A percentile compares a stretch with the other conserved stretches of the same genome.
Conservation (phyloP, 2,888 invertebrate species). For the Smittia sp. region DNA sequence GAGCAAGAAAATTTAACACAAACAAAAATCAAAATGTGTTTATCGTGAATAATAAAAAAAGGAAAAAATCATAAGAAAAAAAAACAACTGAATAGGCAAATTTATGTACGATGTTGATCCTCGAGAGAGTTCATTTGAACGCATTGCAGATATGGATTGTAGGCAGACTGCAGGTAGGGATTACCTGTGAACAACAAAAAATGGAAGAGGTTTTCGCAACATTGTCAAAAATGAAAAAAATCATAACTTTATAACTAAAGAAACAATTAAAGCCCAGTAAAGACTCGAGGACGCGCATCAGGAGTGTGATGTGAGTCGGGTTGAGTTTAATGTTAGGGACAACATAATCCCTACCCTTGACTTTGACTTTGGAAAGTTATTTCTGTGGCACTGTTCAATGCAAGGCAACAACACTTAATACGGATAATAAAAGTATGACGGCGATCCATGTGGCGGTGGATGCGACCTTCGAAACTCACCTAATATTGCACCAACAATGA, state of each 20-base stretch:
- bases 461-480: constrained; percentile 57
- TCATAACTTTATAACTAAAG: not conserved
- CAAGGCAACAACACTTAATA: constrained; percentile 6
- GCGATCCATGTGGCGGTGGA: not conserved
- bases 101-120: constrained; percentile 42
- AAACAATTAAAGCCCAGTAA: not conserved
- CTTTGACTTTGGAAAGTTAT: not conserved
- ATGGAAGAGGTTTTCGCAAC: constrained; percentile 40
- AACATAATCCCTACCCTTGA: constrained; percentile 25
- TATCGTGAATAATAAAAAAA: constrained; percentile 20
- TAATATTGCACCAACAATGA: constrained; percentile 95
- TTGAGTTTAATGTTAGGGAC: not conserved
- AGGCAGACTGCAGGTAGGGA: constrained; percentile 41
- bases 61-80: constrained; percentile 26
- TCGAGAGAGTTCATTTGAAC: constrained; percentile 39
- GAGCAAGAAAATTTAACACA: not conserved
- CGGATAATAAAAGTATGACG: not conserved
- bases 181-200: constrained; percentile 39
- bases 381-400: not conserved
- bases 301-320: not conserved
- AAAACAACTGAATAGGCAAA: constrained; percentile 24
- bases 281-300: not conserved
- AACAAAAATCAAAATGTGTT: constrained; percentile 3
- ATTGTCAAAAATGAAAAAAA: constrained; percentile 38
- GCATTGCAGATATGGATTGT: constrained; percentile 41